Percentiles rank a stretch among this genome's conserved stretches.
These are phyloP conservation scores for Aspidiotus destructor DNA, from an alignment of 2,888 invertebrate species.

Conservation along the genomic window DNA sequence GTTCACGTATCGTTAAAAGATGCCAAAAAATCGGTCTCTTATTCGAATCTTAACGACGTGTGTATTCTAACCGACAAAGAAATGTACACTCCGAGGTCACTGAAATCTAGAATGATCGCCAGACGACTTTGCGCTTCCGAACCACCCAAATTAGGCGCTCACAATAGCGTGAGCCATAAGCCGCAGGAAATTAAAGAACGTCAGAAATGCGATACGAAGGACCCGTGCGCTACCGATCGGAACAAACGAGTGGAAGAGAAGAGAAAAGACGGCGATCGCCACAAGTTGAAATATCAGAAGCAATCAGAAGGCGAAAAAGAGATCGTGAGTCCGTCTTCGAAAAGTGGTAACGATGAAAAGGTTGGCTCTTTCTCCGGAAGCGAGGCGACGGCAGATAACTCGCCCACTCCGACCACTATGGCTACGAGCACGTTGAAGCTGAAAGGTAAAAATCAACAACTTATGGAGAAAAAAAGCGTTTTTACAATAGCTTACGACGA, in stretches of 20 bases:
- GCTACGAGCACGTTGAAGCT: constrained; percentile 19
- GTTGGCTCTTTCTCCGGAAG: background rate
- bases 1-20: constrained; percentile 7
- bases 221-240: constrained; percentile 5
- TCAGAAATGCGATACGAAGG: background rate
- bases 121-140: constrained; percentile 20
- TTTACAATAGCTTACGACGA: constrained; percentile 89
- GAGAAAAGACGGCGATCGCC: constrained; percentile 41
- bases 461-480: constrained; percentile 76
- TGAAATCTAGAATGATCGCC: constrained; percentile 32
- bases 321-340: background rate
- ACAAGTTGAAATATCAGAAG: background rate
- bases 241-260: constrained; percentile 37
- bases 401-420: constrained; percentile 21
- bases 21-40: constrained; percentile 16
- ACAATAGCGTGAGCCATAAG: background rate
- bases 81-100: constrained; percentile 28
- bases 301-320: background rate
- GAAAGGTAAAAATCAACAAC: constrained; percentile 42
- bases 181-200: background rate
- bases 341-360: background rate
- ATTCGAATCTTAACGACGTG: constrained; percentile 14
- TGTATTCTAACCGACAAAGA: constrained; percentile 19
- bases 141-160: constrained; percentile 5
- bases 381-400: background rate